Evolutionary conservation across 2,113 vertebrate species (phyloP), one percentile per base, ranked within the genome.

Genomic region (Pontoporia blainvillei): DNA sequence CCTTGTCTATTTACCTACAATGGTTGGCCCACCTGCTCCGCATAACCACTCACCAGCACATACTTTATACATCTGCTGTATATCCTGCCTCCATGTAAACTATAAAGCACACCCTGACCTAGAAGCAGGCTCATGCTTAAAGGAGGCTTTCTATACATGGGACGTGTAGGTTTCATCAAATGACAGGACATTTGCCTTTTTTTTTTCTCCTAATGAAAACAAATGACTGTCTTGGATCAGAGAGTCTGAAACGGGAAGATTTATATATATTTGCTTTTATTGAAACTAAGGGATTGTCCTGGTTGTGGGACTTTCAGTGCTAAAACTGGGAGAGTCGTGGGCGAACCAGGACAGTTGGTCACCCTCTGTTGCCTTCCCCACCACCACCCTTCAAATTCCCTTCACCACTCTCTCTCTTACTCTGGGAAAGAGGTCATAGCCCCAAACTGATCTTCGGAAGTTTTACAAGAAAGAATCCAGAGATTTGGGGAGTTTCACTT

Each of bases 61-160:
- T 36, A 17, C 4, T 5, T 5, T 61, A 8, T 0, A 3, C 27
- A 0, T 1, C 36, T n/a, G 21, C 54, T 59, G 2, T 2, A 8
- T 31, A 31, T 4, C 23, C 72, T n/a, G 14, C 10, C 34, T 64
- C 62, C 11, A 2, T 10, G 64, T 62, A 5, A 92, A 23, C 23
- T 5, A 6, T 1, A 46, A 62, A 84, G 21, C 49, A 25, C 17
- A 12, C 36, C 34, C 41, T n/a, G 4, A 29, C 46, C 4, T 1
- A 49, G 46, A 54, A n/a, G 29, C 36, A 14, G 52, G 23, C 23
- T 62, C 31, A 15, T 0, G 0, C 44, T 31, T 21, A 21, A 72
- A 72, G 54, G 44, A 54, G 11, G 5, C 36, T 12, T 25, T 75
- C 52, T 34, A 14, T 13, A 52, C 0, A 0, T 23, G 12, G 25